A percentile compares a stretch with the other conserved stretches of the same genome.
Conservation (phyloP, 2,797 vertebrate species). For the Oreonectes daqikongensis region DNA sequence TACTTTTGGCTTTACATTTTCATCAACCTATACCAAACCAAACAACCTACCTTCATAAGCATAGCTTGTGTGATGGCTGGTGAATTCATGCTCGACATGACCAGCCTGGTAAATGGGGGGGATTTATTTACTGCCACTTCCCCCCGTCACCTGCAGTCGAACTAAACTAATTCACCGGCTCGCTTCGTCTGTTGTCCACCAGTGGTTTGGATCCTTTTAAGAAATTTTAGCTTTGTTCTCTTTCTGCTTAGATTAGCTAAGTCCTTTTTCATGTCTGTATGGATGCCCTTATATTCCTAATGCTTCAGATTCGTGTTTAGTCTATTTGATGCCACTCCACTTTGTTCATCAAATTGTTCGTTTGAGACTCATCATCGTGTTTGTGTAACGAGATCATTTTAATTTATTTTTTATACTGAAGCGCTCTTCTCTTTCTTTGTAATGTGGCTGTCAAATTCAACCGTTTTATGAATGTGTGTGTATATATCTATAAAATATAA, state of each 20-base stretch:
- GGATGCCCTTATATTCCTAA: slow-evolving; percentile 38
- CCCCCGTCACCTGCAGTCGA: slow-evolving; percentile 16
- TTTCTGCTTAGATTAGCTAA: slow-evolving; percentile 41
- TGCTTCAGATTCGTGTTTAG: slow-evolving; percentile 41
- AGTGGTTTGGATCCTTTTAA: slow-evolving; percentile 53
- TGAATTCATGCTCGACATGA: slow-evolving; percentile 28
- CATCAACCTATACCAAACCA: slow-evolving; percentile 18
- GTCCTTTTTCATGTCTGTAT: slow-evolving; percentile 44
- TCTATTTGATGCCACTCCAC: slow-evolving; percentile 33
- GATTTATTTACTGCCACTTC: slow-evolving; percentile 49
- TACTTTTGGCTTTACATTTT: slow-evolving; percentile 49
- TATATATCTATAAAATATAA: slow-evolving; percentile 57
- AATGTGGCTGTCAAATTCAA: slow-evolving; percentile 64
- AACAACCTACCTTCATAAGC: no score
- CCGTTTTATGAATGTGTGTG: slow-evolving; percentile 63
- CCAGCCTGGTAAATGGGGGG: slow-evolving; percentile 15
- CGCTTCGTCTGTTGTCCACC: slow-evolving; percentile 18
- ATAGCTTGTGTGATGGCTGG: neutral
- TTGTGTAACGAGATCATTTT: slow-evolving; percentile 72
- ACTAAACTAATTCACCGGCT: neutral
- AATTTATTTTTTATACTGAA: slow-evolving; percentile 84
- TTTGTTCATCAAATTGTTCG: slow-evolving; percentile 58
- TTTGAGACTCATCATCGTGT: slow-evolving; percentile 54
- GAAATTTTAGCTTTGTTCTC: slow-evolving; percentile 55
- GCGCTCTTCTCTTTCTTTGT: slow-evolving; percentile 56